Conservation (phyloP, 2,888 invertebrate genomes). For the Amphiduros pacificus region DNA sequence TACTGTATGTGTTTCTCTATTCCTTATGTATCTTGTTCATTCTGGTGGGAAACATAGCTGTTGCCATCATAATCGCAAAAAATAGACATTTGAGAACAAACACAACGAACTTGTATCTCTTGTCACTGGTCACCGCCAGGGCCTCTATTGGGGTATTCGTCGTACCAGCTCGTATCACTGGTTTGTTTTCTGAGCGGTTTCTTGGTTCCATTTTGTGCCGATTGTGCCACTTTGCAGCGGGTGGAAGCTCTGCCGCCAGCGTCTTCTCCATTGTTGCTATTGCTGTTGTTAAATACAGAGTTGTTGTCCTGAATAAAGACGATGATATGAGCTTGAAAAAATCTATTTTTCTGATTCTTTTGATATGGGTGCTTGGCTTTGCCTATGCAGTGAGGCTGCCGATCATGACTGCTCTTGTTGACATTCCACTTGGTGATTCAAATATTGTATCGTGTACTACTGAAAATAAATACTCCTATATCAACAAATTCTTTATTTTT, state of each 20-base stretch:
- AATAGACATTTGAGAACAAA: neutral
- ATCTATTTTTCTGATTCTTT: neutral
- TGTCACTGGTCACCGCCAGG: slow-evolving; percentile 17
- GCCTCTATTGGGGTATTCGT: slow-evolving; percentile 18
- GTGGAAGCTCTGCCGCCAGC: slow-evolving; percentile 9
- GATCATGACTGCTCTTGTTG: slow-evolving; percentile 5
- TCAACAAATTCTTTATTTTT: slow-evolving; percentile 13
- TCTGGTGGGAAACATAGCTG: slow-evolving; percentile 4
- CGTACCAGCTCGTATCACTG: slow-evolving; percentile 20
- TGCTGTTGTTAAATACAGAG: slow-evolving; percentile 15
- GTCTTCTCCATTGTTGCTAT: slow-evolving; percentile 13
- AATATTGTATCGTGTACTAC: too few species aligned
- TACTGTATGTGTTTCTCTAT: slow-evolving; percentile 1
- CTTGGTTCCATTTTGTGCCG: slow-evolving; percentile 17
- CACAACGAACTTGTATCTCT: slow-evolving; percentile 15
- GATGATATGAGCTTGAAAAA: neutral
- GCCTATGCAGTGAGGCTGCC: slow-evolving; percentile 14
- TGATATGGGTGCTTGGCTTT: slow-evolving; percentile 14
- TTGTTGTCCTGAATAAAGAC: neutral
- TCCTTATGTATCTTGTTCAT: slow-evolving; percentile 4
- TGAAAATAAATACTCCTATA: too few species aligned
- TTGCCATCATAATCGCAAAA: slow-evolving; percentile 1
- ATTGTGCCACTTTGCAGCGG: slow-evolving; percentile 16
- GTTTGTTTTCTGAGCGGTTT: slow-evolving; percentile 17
- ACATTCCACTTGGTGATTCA: too few species aligned